A percentile compares a stretch with the other conserved stretches of the same genome.
phyloP scores from a whole-genome alignment of 2,888 invertebrate genomes.

The Siphonodentalium dalli region DNA sequence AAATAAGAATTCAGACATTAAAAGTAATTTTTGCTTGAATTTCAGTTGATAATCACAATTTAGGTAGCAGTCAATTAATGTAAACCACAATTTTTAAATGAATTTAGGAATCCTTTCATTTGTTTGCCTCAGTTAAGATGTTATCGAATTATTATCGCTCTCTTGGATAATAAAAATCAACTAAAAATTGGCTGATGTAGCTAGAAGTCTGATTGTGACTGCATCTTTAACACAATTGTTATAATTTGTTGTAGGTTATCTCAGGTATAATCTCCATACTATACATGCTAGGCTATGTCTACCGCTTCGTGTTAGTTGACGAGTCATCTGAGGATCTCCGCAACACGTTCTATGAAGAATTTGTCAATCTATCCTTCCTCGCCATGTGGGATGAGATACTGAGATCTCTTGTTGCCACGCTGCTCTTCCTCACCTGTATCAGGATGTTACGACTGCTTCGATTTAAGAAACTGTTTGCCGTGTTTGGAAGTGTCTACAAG shows the following conservation, averaged over 20 bases:
- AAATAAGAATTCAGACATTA: too few species aligned
- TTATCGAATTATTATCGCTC: too few species aligned
- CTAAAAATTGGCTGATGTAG: too few species aligned
- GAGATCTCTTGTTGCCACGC: constrained; percentile 41
- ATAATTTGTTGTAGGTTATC: constrained; percentile 33
- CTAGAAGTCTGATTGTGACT: too few species aligned
- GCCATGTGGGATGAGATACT: constrained; percentile 59
- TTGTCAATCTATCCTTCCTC: constrained; percentile 55
- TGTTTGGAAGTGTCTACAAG: constrained; percentile 51
- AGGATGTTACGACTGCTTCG: constrained; percentile 48
- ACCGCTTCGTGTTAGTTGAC: constrained; percentile 55
- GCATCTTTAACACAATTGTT: too few species aligned
- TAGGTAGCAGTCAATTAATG: too few species aligned
- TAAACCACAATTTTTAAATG: too few species aligned
- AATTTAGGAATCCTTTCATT: too few species aligned
- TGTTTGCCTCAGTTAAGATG: too few species aligned
- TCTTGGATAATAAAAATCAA: too few species aligned
- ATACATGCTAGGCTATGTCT: constrained; percentile 55
- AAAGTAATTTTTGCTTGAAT: too few species aligned
- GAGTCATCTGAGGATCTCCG: constrained; percentile 51
- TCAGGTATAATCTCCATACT: constrained; percentile 34
- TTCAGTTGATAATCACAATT: too few species aligned
- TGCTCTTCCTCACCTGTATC: constrained; percentile 49
- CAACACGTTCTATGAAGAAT: constrained; percentile 55
- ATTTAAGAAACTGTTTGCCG: constrained; percentile 50